Evolutionary conservation across 2,113 vertebrate species (phyloP).

Genomic region (Paradisaea rubra): DNA sequence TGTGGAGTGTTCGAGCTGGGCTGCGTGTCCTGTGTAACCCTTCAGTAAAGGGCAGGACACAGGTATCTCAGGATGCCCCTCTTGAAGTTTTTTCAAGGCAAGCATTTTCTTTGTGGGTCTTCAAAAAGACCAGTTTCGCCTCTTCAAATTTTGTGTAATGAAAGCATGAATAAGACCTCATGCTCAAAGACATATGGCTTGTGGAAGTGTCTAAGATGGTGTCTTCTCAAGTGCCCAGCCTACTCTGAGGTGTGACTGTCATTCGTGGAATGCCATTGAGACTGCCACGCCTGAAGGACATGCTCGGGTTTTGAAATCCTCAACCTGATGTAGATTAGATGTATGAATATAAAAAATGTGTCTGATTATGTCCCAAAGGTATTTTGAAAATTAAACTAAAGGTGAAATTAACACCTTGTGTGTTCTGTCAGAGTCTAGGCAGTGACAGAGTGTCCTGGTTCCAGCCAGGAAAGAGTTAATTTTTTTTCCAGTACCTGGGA

Average conservation of each 20-base stretch:
- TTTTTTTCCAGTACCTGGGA: neutral
- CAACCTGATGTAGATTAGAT: neutral
- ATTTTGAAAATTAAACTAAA: neutral
- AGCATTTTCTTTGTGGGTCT: neutral
- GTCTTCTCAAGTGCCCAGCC: neutral
- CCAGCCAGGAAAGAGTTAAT: neutral
- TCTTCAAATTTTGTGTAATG: neutral
- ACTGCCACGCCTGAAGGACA: neutral
- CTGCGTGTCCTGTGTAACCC: neutral
- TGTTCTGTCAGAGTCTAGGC: neutral
- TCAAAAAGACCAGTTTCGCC: neutral
- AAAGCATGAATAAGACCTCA: neutral
- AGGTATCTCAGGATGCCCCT: neutral
- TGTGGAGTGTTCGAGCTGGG: neutral
- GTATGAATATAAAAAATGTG: neutral
- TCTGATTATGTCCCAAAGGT: neutral
- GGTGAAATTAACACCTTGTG: neutral
- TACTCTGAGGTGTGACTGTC: neutral
- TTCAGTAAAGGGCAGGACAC: neutral
- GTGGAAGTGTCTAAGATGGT: neutral
- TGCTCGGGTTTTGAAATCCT: neutral
- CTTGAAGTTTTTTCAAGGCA: neutral
- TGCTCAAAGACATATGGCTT: neutral
- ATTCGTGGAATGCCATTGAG: neutral
- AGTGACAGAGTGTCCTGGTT: neutral